Percentiles rank a stretch among this genome's conserved stretches.
Evolutionary conservation across 2,888 invertebrate genomes (phyloP).

Genomic region (Zelleria hepariella): DNA sequence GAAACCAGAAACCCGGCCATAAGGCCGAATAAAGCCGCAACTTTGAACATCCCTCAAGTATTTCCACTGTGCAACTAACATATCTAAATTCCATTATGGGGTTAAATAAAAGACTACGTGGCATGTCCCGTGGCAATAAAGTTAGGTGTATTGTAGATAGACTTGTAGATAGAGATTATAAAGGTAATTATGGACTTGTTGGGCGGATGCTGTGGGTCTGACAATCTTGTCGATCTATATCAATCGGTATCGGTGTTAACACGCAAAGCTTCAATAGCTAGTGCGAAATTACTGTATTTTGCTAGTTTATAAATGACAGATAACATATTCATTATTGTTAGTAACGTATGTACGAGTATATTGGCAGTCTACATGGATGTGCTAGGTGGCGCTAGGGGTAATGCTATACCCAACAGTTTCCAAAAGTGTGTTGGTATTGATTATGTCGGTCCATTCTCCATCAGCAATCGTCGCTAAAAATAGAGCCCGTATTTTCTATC

Average conservation of each 20-base stretch:
- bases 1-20: not conserved
- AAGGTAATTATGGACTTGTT: not conserved
- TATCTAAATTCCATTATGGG: not conserved
- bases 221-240: not conserved
- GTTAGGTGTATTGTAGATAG: too few species aligned
- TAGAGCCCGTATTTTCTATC: too few species aligned
- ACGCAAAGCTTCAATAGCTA: not conserved
- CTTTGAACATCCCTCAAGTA: conserved; percentile 2
- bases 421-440: too few species aligned
- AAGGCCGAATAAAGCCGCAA: not conserved
- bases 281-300: too few species aligned
- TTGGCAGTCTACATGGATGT: too few species aligned
- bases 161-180: not conserved
- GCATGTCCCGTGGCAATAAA: not conserved
- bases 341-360: too few species aligned
- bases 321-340: too few species aligned
- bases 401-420: too few species aligned
- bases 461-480: too few species aligned
- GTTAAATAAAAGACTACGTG: not conserved
- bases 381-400: too few species aligned
- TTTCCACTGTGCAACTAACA: not conserved
- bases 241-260: not conserved
- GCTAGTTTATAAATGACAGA: too few species aligned
- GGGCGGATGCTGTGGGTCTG: not conserved
- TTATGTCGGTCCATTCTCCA: too few species aligned